A percentile compares a stretch with the other conserved stretches of the same genome.
Conservation (phyloP, 1,140 invertebrate species). For the Stenopsyche tienmushanensis region DNA sequence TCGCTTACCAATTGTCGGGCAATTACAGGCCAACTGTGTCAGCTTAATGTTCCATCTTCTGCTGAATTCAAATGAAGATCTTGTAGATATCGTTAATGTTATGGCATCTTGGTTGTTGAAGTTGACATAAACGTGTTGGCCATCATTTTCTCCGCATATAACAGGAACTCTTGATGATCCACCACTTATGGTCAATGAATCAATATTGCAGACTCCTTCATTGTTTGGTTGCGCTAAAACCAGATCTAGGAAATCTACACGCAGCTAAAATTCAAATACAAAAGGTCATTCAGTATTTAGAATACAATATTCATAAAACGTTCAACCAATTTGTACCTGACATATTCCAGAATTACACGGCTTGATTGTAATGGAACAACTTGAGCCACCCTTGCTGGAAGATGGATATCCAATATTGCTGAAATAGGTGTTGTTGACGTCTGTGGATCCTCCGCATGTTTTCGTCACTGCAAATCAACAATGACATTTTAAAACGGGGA, state of each 20-base stretch:
- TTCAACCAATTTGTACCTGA: too few species aligned
- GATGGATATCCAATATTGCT: constrained; percentile 71
- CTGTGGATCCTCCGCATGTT: constrained; percentile 66
- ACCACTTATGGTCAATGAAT: constrained; percentile 70
- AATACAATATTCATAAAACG: constrained; percentile 3
- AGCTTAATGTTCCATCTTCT: constrained; percentile 77
- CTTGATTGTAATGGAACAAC: constrained; percentile 70
- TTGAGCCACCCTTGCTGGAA: constrained; percentile 63
- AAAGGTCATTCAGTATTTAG: constrained; percentile 16
- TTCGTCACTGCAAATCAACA: constrained; percentile 60
- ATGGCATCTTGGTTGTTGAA: constrained; percentile 69
- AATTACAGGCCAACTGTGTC: constrained; percentile 71
- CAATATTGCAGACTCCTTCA: constrained; percentile 69
- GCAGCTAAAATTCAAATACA: too few species aligned
- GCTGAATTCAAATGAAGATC: constrained; percentile 58
- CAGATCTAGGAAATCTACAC: constrained; percentile 76
- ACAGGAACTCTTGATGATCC: constrained; percentile 64
- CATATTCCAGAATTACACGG: constrained; percentile 70
- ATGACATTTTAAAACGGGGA: background rate
- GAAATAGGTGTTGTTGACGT: constrained; percentile 81
- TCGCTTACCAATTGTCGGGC: constrained; percentile 60
- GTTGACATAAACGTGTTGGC: constrained; percentile 79
- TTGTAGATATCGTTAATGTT: constrained; percentile 67
- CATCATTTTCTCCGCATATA: constrained; percentile 79
- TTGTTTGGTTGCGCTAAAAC: constrained; percentile 70